Evolutionary conservation across 35 echinoderm and acorn worm genomes (phyloP).

Genomic region (Ophioderma brevispina): DNA sequence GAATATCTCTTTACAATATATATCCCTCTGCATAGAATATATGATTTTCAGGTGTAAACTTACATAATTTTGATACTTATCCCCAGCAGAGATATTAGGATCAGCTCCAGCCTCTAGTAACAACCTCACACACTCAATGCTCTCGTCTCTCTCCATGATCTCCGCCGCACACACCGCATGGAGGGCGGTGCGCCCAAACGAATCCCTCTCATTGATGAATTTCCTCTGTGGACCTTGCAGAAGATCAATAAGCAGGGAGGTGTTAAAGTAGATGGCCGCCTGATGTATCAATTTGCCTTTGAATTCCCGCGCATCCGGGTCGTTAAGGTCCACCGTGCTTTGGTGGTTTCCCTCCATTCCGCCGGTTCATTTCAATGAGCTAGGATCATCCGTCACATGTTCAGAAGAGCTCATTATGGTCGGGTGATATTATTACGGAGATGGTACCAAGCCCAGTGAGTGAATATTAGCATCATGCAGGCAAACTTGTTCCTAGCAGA

Average conservation of each 20-base stretch:
- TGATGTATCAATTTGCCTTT: conserved; percentile 79
- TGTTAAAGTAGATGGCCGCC: conserved; percentile 88
- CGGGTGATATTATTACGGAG: too few relatives aligned
- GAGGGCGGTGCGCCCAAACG: conserved; percentile 78
- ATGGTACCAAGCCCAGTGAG: too few relatives aligned
- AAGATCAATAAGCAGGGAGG: conserved; percentile 61
- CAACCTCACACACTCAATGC: conserved; percentile 65
- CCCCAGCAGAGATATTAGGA: conserved; percentile 69
- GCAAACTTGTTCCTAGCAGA: too few relatives aligned
- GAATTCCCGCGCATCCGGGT: conserved; percentile 43
- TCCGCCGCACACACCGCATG: conserved; percentile 81
- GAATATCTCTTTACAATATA: too few relatives aligned
- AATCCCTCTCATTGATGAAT: conserved; percentile 77
- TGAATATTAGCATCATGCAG: too few relatives aligned
- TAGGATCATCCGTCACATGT: neutral
- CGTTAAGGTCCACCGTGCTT: neutral
- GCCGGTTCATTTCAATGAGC: neutral
- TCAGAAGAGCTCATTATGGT: neutral
- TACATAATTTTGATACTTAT: conserved; percentile 66
- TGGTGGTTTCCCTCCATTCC: neutral
- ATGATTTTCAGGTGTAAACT: too few relatives aligned
- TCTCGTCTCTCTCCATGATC: conserved; percentile 64
- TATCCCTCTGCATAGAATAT: too few relatives aligned
- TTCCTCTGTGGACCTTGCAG: conserved; percentile 69
- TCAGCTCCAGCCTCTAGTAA: conserved; percentile 82